Evolutionary conservation across 2,113 vertebrate genomes (phyloP), one percentile per base, ranked within the genome.

Genomic region (Apistogramma diplotaenia): DNA sequence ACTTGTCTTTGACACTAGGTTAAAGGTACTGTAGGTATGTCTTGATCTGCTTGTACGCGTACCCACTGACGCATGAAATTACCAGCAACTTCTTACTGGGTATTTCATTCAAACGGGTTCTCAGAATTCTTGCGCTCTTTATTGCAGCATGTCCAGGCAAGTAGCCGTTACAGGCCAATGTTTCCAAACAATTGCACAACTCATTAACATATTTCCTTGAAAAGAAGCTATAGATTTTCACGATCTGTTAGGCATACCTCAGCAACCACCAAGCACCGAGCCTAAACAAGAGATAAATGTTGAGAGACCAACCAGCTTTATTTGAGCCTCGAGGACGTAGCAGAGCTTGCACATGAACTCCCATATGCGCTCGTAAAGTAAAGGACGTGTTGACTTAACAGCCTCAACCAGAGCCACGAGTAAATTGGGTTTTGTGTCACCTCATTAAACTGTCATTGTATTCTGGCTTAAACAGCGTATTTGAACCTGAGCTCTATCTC

Each of bases 71-170:
- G 3, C 58, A 3, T 23, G 62, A 11, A 11, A 57, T 51, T 31
- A n/a, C n/a, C 25, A 58, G 0, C 9, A 2, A 3, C 19, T 4
- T 70, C 13, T 55, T 58, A 67, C 13, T 60, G 6, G 31, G 53
- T n/a, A 46, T 12, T 8, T 3, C 11, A 76, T 12, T 51, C 78
- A 55, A 59, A 83, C 59, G 59, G 2, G 33, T 55, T 79, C 67
- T 74, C 21, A 4, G 29, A 58, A 73, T 54, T 40, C 59, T 35
- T 53, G 25, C 11, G 0, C 25, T 76, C 79, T 60, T 55, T 86
- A 81, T 79, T 31, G n/a, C 49, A 55, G 56, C 87, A 54, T 82
- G 91, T 54, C 84, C 19, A 5, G 75, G 74, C 90, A 91, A 5
- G 82, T 29, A 46, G 23, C 76, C 6, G 46, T 61, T 78, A 35